A percentile compares a stretch with the other conserved stretches of the same genome.
These are phyloP conservation scores for Chauna torquata DNA, from an alignment of 2,113 vertebrate genomes.

Conservation along the genomic window DNA sequence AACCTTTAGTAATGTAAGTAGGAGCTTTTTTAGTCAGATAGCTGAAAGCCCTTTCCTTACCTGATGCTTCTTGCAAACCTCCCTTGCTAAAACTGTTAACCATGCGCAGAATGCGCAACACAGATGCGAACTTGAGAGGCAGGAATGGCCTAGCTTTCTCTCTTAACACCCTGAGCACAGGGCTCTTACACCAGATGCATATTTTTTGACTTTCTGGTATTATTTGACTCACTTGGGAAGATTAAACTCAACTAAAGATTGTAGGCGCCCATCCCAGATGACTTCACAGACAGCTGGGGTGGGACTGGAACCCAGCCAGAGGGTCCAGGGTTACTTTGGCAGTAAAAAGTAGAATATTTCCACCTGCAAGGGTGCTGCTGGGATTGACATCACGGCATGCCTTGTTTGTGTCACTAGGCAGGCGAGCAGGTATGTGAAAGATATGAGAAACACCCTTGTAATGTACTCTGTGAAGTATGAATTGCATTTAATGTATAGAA, in stretches of 20 bases:
- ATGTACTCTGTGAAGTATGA: constrained; percentile 22
- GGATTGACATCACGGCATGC: not conserved
- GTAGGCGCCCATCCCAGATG: not conserved
- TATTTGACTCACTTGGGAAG: not conserved
- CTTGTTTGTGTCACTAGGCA: not conserved
- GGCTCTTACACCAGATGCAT: not conserved
- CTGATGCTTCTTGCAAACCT: constrained; percentile 33
- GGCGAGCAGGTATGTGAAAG: not conserved
- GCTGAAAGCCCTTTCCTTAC: constrained; percentile 41
- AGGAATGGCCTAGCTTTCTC: not conserved
- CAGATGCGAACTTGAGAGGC: not conserved
- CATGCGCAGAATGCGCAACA: not conserved
- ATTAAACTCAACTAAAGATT: not conserved
- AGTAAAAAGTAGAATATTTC: not conserved
- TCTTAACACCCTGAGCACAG: not conserved
- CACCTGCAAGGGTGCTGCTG: not conserved
- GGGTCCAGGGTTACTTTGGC: not conserved
- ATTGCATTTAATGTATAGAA: constrained; percentile 42
- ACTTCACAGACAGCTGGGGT: not conserved
- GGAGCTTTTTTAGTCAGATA: constrained; percentile 60
- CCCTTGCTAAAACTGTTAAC: not conserved
- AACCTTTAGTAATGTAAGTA: constrained; percentile 58
- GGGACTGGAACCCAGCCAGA: not conserved
- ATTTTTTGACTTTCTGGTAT: not conserved
- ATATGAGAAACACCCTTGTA: not conserved